Evolutionary conservation across 2,113 vertebrate species (phyloP).

Genomic region (Asarcornis scutulata): DNA sequence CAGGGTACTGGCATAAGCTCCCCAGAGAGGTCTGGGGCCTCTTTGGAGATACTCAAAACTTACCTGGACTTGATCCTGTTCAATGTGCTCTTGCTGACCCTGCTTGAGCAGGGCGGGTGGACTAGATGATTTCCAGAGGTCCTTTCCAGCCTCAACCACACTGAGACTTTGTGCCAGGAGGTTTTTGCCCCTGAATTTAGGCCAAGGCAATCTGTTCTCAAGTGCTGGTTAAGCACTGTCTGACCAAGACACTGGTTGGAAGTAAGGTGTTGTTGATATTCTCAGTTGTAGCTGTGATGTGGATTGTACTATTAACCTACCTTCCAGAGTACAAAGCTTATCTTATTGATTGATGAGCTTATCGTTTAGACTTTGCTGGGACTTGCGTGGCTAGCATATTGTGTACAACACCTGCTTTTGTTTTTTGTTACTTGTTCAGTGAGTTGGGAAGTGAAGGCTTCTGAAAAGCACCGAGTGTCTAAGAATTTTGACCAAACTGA

Average conservation of each 20-base stretch:
- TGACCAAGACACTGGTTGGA: background rate
- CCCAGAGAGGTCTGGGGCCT: no score
- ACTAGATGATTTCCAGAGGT: no score
- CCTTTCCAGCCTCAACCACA: no score
- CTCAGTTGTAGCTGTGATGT: background rate
- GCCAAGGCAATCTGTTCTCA: background rate
- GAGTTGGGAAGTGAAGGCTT: background rate
- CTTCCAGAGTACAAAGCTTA: slow-evolving; percentile 44
- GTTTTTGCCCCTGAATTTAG: background rate
- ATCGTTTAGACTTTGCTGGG: slow-evolving; percentile 4
- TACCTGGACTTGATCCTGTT: no score
- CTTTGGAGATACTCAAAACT: no score
- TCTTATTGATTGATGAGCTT: slow-evolving; percentile 4
- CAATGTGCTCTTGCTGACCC: no score
- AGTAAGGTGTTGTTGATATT: background rate
- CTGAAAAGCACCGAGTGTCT: background rate
- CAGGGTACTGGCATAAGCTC: no score
- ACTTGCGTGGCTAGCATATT: background rate
- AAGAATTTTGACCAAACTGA: background rate
- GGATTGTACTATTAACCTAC: slow-evolving; percentile 46
- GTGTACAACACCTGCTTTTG: background rate
- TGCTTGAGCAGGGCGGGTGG: no score
- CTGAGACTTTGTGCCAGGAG: background rate
- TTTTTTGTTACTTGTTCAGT: background rate
- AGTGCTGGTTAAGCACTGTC: background rate